A percentile compares a stretch with the other conserved stretches of the same genome.
Evolutionary conservation across 1,140 invertebrate species (phyloP).

Genomic region (Choristoneura fumiferana): DNA sequence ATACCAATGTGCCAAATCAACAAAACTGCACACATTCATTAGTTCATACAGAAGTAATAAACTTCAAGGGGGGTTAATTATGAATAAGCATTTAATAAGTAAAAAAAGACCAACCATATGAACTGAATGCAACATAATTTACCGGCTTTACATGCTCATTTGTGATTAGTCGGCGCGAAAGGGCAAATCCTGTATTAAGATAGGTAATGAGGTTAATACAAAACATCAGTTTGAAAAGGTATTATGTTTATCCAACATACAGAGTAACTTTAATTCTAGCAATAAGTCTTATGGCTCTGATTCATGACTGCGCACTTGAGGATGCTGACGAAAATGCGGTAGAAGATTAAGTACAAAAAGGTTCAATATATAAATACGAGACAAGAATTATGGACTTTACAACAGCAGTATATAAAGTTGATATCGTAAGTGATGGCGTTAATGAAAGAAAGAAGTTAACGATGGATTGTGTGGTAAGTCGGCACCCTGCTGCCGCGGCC

Average conservation of each 20-base stretch:
- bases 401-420: slow-evolving; percentile 47
- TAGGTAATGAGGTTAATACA: slow-evolving; percentile 78
- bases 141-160: slow-evolving; percentile 77
- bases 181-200: slow-evolving; percentile 78
- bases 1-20: slow-evolving; percentile 42
- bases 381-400: slow-evolving; percentile 57
- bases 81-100: slow-evolving; percentile 73
- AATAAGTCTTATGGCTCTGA: slow-evolving; percentile 49
- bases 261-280: slow-evolving; percentile 53
- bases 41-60: slow-evolving; percentile 73
- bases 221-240: slow-evolving; percentile 39
- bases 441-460: slow-evolving; percentile 78
- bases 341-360: slow-evolving; percentile 74
- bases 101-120: slow-evolving; percentile 70
- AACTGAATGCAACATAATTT: slow-evolving; percentile 76
- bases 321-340: slow-evolving; percentile 73
- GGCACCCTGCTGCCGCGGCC: slow-evolving; percentile 76
- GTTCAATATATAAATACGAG: slow-evolving; percentile 56
- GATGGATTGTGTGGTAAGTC: slow-evolving; percentile 78
- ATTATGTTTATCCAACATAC: slow-evolving; percentile 31
- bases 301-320: slow-evolving; percentile 38
- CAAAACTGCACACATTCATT: slow-evolving; percentile 58
- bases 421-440: slow-evolving; percentile 55
- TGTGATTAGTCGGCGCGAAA: slow-evolving; percentile 78
- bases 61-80: slow-evolving; percentile 74